A percentile compares a stretch with the other conserved stretches of the same genome.
These are phyloP conservation scores for Micoletzkya japonica DNA, from an alignment of 2,888 invertebrate species.

Conservation along the genomic window DNA sequence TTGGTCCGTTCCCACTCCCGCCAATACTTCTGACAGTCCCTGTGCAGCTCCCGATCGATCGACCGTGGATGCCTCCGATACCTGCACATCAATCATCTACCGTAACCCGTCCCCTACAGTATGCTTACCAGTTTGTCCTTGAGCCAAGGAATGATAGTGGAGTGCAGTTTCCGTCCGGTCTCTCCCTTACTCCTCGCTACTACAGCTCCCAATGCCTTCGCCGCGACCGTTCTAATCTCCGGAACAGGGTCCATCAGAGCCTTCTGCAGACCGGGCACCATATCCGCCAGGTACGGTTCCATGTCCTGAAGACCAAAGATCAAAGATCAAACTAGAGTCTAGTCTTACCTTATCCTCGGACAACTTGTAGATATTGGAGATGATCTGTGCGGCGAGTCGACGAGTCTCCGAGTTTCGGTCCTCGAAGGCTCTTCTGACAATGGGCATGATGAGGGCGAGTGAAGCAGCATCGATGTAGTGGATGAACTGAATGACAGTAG, in stretches of 20 bases:
- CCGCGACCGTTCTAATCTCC: slow-evolving; percentile 84
- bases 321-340: background rate
- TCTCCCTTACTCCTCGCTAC: slow-evolving; percentile 44
- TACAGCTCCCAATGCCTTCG: slow-evolving; percentile 68
- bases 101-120: background rate
- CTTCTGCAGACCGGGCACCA: slow-evolving; percentile 92
- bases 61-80: slow-evolving; percentile 87
- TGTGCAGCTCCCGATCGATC: slow-evolving; percentile 92
- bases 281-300: slow-evolving; percentile 89
- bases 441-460: slow-evolving; percentile 97
- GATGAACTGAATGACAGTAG: slow-evolving; percentile 76
- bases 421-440: slow-evolving; percentile 94
- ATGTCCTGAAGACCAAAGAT: slow-evolving; percentile 73
- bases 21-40: slow-evolving; percentile 76
- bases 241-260: slow-evolving; percentile 96
- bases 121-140: slow-evolving; percentile 85
- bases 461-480: slow-evolving; percentile 99
- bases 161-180: slow-evolving; percentile 82
- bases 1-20: slow-evolving; percentile 90
- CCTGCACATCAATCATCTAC: slow-evolving; percentile 19
- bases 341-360: slow-evolving; percentile 84
- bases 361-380: slow-evolving; percentile 98
- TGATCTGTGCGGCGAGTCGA: slow-evolving; percentile 98
- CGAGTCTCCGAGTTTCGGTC: slow-evolving; percentile 96
- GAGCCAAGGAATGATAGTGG: slow-evolving; percentile 90